Conservation (phyloP, 2,888 invertebrate species). For the Aspidiotus destructor region DNA sequence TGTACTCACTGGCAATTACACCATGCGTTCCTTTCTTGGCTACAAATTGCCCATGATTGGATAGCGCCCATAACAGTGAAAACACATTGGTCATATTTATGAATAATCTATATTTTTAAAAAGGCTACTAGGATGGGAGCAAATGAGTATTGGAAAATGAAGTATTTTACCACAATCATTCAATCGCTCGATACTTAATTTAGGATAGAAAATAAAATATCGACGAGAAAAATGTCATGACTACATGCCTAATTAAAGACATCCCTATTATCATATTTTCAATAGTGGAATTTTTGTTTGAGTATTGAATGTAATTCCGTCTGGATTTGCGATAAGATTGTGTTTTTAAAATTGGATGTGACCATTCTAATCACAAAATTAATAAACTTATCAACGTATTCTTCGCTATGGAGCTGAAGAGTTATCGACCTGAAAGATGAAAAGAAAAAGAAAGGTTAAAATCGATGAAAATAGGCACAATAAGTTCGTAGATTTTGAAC, state of each 20-base stretch:
- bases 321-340: conserved; percentile 16
- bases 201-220: background rate
- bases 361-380: conserved; percentile 23
- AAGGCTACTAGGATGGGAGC: too few relatives aligned
- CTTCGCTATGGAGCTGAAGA: conserved; percentile 17
- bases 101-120: too few relatives aligned
- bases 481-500: background rate
- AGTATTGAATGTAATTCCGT: conserved; percentile 16
- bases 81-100: too few relatives aligned
- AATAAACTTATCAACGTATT: conserved; percentile 13
- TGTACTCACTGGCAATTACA: too few relatives aligned
- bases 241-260: background rate
- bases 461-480: background rate
- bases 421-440: conserved; percentile 14
- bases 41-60: too few relatives aligned
- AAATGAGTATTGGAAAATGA: too few relatives aligned
- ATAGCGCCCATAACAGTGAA: too few relatives aligned
- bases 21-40: too few relatives aligned
- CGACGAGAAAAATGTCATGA: background rate
- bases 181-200: too few relatives aligned
- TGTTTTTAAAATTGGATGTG: conserved; percentile 19
- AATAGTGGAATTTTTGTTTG: background rate
- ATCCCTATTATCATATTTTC: background rate
- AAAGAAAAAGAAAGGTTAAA: background rate
- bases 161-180: too few relatives aligned